Evolutionary conservation across 2,113 vertebrate genomes (phyloP).

Genomic region (Butorides virescens): DNA sequence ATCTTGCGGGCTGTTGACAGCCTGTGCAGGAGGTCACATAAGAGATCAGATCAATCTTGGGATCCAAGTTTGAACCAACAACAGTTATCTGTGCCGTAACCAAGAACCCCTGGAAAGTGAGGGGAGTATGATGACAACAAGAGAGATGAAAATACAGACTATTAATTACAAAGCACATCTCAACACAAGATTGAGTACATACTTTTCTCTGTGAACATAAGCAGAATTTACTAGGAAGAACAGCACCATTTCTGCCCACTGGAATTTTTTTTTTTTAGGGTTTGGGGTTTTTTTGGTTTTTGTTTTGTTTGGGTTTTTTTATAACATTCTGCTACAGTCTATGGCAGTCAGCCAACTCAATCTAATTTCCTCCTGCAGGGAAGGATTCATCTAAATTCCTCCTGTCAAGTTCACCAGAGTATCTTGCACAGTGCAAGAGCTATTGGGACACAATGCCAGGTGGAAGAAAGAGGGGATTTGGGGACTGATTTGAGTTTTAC

Average conservation of each 20-base stretch:
- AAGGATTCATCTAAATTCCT: not conserved
- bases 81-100: slow-evolving; percentile 16
- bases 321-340: not conserved
- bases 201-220: not conserved
- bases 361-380: not conserved
- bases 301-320: not conserved
- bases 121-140: not conserved
- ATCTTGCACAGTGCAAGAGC: not conserved
- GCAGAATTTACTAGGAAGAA: not conserved
- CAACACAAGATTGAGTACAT: not conserved
- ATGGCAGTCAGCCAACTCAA: not conserved
- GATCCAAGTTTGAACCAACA: not conserved
- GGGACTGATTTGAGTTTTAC: not conserved
- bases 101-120: not conserved
- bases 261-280: not conserved
- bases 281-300: not conserved
- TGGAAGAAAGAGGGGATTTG: not conserved
- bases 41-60: not conserved
- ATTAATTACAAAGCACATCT: not conserved
- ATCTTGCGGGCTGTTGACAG: slow-evolving; percentile 32
- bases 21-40: slow-evolving; percentile 8
- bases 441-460: not conserved
- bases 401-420: not conserved
- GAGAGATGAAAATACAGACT: not conserved
- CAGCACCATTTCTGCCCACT: not conserved